Base-by-base conservation (phyloP, 2,888 invertebrate genomes). In the Melanchra persicariae region DNA sequence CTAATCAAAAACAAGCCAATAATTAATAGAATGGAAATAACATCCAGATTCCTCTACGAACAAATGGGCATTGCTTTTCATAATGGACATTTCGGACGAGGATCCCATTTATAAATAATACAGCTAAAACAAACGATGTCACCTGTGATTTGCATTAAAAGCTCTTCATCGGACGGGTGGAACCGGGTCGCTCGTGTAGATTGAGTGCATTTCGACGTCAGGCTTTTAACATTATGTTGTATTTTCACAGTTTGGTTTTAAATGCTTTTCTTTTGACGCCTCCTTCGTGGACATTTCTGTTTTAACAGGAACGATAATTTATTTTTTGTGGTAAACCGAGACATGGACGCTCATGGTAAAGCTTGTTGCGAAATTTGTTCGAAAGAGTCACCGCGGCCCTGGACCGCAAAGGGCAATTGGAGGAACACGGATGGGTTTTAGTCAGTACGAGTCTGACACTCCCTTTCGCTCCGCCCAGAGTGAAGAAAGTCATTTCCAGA, bases 171-270 rank as follows among this genome's bases (percentile, higher is more conserved):
- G 88, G 90, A 88, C 87, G 88, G 82, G 85, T 81, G 85, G 84
- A 88, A 87, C 85, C 85, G 82, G 86, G 78, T 83, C 85, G 79
- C 77, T 69, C 72, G 75, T 78, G 81, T 75, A 79, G 83, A 87
- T 86, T 87, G 88, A 92, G 92, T 92, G 92, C 92, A 91, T 91
- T 92, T 91, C 77, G 83, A 83, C 86, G 89, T 91, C 87, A 89
- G 90, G 85, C 88, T 90, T 89, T 90, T 87, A 88, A 88, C 81
- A 86, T 89, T 87, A 87, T 87, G 70, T 57, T 45, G 26, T 57
- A 55, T 57, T 58, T 45, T 66, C 17, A 47, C n/a, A 4, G n/a
- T 43, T 60, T 34, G 15, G 7, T 51, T 68, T 68, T 12, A 60
- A 68, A 47, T 67, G 17, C 26, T 45, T 49, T 43, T 51, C 12